Percentiles rank a stretch among this genome's conserved stretches.
phyloP scores from a whole-genome alignment of 2,888 invertebrate genomes.

The Chrysolina haemoptera region DNA sequence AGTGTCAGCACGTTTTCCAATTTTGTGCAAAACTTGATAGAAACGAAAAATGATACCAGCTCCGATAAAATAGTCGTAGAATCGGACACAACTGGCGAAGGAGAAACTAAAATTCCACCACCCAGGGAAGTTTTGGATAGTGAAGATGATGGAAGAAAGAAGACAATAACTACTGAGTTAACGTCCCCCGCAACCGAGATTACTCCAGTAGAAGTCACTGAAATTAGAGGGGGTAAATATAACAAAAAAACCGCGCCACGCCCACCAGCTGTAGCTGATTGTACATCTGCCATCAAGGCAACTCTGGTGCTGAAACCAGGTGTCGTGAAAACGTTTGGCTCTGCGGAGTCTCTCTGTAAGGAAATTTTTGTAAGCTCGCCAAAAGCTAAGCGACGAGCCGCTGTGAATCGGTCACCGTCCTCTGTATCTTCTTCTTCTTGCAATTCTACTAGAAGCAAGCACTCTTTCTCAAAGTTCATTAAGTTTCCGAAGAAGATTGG shows the following conservation, averaged over 20 bases:
- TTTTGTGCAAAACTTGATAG: conserved; percentile 46
- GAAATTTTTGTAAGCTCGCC: conserved; percentile 63
- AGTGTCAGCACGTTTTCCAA: conserved; percentile 44
- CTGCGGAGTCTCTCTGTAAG: conserved; percentile 55
- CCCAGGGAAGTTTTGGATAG: not conserved
- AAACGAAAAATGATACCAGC: conserved; percentile 35
- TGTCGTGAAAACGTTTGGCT: conserved; percentile 61
- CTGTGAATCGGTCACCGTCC: conserved; percentile 53
- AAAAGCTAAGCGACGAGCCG: conserved; percentile 59
- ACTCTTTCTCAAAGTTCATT: conserved; percentile 64
- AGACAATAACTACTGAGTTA: not conserved
- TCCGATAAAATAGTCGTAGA: not conserved
- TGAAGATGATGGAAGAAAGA: not conserved
- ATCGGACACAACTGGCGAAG: not conserved
- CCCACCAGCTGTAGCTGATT: conserved; percentile 61
- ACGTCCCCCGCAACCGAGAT: not conserved
- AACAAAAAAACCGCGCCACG: conserved; percentile 72
- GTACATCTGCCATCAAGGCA: conserved; percentile 68
- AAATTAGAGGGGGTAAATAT: conserved; percentile 69
- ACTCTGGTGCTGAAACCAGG: conserved; percentile 72
- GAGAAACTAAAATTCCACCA: not conserved
- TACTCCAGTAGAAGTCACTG: not conserved
- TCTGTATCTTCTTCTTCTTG: conserved; percentile 53
- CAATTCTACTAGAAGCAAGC: conserved; percentile 44
- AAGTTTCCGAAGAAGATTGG: conserved; percentile 74